Evolutionary conservation across 1,140 invertebrate species (phyloP), one percentile per base, ranked within the genome.

Genomic region (Drosophila littoralis): DNA sequence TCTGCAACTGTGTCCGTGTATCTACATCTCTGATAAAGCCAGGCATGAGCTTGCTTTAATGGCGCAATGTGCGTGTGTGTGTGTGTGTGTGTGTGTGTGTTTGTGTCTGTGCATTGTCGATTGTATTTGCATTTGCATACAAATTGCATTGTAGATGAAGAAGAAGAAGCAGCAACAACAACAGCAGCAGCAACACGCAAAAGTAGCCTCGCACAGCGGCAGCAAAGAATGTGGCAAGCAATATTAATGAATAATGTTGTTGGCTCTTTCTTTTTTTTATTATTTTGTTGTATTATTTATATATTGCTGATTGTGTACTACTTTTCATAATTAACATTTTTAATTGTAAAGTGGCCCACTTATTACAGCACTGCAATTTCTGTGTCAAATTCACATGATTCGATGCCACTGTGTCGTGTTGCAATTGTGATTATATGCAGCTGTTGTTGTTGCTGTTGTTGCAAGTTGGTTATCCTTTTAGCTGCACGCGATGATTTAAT

Each of bases 61-160:
- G 46, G 40, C 33, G 33, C 36, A 3, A 28, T 35, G 10, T 51
- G 15, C 48, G 35, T 64, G n/a, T 51, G 42, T 58, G 32, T 70
- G 36, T 22, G 42, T 58, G 32, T 70, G 28, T 13, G 13, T 51
- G 32, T 42, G 9, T 60, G 48, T 69, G 35, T 70, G 28, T 51
- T 40, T 73, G 42, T 67, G 58, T 66, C 35, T 82, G 61, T 81
- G 83, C 59, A 81, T 72, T 85, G 83, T 69, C 73, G 83, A 88
- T 88, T 88, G 72, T 82, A 83, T 88, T 88, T 89, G 77, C 85
- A 89, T 89, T 75, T 89, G 84, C 84, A 89, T 89, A 89, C 84
- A 89, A 89, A 89, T 89, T 89, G 84, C 84, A 89, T 84, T 89
- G 75, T 68, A 75, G 80, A 80, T 66, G 84, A 84, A 84, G 84